Base-by-base conservation (phyloP, 2,113 vertebrate species). In the Danio rerio region DNA sequence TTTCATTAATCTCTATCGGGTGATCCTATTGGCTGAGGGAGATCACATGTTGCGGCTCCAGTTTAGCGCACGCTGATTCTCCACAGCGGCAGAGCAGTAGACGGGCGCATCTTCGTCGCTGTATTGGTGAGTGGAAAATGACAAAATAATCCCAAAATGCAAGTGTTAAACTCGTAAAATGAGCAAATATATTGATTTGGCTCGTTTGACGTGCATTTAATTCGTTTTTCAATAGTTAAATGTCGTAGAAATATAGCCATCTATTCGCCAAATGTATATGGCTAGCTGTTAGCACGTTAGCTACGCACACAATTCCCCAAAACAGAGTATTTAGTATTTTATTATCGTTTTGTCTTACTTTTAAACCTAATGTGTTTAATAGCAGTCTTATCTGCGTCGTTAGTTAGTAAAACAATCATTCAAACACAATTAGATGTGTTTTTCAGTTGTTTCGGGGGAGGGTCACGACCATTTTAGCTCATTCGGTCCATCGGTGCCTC, bases 381-480 rank as follows among this genome's bases (percentile, higher is more conserved):
- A 9, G 12, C 5, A 0, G 5, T 61, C 0, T 61, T 1, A 47
- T 59, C 7, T 20, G 11, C 20, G 7, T 5, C 9, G 2, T 47
- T 59, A 0, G 59, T 4, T 5, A 47, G 1, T 20, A 18, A 21
- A 59, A 47, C 15, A 2, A 11, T 5, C 42, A 47, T 20, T 47
- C 10, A 0, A 5, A 9, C 42, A 2, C 0, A 0, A 9, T 5
- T 16, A 47, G 6, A 18, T 21, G 0, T 0, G 4, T 42, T 9
- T 58, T 58, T 59, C 8, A 7, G 31, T 42, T 18, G 73, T 75
- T 74, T 59, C 7, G 73, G 42, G 73, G 73, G 7, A 76, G 73
- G 56, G 55, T 59, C 55, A 47, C 73, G 73, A 76, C 73, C 73
- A 76, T 76, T 76, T 76, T 76, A 76, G 20, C n/a, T 69, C n/a